Evolutionary conservation across 2,797 vertebrate species (phyloP), one percentile per base, ranked within the genome.

Genomic region (Philypnodon macrostomus): DNA sequence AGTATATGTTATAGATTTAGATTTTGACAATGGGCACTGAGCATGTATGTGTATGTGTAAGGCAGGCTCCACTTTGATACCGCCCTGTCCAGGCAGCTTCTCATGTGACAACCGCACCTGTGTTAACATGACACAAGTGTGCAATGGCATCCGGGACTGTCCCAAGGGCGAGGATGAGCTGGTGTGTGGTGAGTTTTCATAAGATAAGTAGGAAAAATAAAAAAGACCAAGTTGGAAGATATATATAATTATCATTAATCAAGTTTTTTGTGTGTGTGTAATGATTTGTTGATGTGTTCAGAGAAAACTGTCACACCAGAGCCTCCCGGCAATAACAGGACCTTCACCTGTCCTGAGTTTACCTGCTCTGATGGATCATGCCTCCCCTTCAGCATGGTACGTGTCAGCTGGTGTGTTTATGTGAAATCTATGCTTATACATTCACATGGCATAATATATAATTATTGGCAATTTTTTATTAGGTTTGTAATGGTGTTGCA

Each of bases 401-500:
- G 54, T 53, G 2, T 11, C 18, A 2, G 4, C 9, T 31, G 7
- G 14, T 56, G n/a, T 16, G 0, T 17, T 12, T 10, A 0, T 2
- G 14, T 45, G n/a, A n/a, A n/a, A n/a, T n/a, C n/a, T n/a, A n/a
- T n/a, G n/a, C n/a, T n/a, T n/a, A n/a, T n/a, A n/a, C n/a, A n/a
- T n/a, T n/a, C n/a, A n/a, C n/a, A n/a, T n/a, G n/a, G n/a, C n/a
- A n/a, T n/a, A n/a, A n/a, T n/a, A n/a, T n/a, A n/a, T n/a, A n/a
- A n/a, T n/a, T n/a, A n/a, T n/a, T n/a, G n/a, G n/a, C n/a, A n/a
- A n/a, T n/a, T n/a, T n/a, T n/a, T n/a, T n/a, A n/a, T n/a, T 48
- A 96, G 94, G 91, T 96, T 41, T 97, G 94, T 50, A 87, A 95
- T 0, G 90, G 90, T 1, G 66, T 87, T 34, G 69, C 69, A 0